Evolutionary conservation across 2,888 invertebrate genomes (phyloP).

Genomic region (Globia sparganii): DNA sequence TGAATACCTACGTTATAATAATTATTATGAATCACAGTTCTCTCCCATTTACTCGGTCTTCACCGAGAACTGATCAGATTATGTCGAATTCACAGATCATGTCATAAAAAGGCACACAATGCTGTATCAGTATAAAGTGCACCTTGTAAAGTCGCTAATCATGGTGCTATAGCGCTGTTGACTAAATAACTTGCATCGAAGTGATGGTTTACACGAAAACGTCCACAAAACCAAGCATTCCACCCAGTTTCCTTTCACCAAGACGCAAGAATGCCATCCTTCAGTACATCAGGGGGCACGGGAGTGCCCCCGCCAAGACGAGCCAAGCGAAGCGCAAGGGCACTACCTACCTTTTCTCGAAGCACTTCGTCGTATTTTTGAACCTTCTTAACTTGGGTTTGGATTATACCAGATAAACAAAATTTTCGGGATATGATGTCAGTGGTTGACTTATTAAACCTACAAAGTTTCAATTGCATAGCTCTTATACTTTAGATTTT

Average conservation of each 20-base stretch:
- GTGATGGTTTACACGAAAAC: not conserved
- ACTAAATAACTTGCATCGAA: not conserved
- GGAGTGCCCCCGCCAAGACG: no score
- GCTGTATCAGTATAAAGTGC: not conserved
- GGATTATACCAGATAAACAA: no score
- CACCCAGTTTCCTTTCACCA: not conserved
- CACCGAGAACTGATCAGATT: not conserved
- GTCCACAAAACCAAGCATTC: not conserved
- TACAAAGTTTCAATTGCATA: no score
- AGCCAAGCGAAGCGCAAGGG: no score
- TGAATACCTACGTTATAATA: not conserved
- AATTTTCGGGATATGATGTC: no score
- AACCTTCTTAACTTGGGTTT: no score
- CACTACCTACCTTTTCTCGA: no score
- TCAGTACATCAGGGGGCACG: no score
- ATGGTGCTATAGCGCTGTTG: not conserved
- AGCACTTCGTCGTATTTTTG: no score
- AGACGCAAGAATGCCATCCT: slow-evolving; percentile 7
- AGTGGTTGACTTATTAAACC: no score
- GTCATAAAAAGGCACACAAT: not conserved
- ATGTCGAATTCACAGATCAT: not conserved
- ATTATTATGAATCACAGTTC: not conserved
- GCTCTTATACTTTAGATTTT: no score
- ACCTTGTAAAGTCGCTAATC: not conserved
- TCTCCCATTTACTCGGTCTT: not conserved